Base-by-base conservation (phyloP, 2,113 vertebrate species). In the Tretioscincus oriximinensis region DNA sequence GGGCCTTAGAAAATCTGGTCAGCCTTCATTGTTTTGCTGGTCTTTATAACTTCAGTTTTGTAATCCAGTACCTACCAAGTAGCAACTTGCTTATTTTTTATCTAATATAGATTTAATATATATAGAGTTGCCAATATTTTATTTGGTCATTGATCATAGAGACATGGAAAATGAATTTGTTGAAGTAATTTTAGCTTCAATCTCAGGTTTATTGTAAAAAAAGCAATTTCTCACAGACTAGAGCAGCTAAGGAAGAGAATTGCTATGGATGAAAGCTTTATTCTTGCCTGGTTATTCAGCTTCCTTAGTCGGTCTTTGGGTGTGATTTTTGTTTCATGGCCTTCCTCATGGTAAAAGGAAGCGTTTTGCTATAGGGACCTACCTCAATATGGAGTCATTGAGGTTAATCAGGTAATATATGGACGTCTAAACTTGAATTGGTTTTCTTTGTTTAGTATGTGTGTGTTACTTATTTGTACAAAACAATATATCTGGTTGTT, bases 361-460 rank as follows among this genome's bases (percentile, higher is more conserved):
- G 7, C 61, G 45, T 47, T 68, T 77, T 71, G 76, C 54, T 84
- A n/a, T 81, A 78, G 85, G 1, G 78, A 80, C 81, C 80, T 91
- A 86, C 81, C 86, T 91, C 86, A 90, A 41, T 84, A 73, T 45
- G 77, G 22, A 86, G 72, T 69, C 73, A 68, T 73, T 35, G 0
- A 61, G 49, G 1, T 81, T 90, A 78, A 22, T 29, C 22, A 41
- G 73, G 12, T 65, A 74, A 21, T 72, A 58, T 1, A 66, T 5
- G 28, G 72, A 41, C 51, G 73, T 10, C 5, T 83, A 54, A 24
- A 49, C 8, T 12, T 76, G n/a, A 11, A 29, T 75, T 12, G 35
- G 14, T 78, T 49, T 66, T n/a, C 31, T 28, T 47, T 26, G 18
- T 28, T 41, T 14, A 35, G 2, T 7, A 22, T 68, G 22, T 65